Evolutionary conservation across 2,888 invertebrate genomes (phyloP).

Genomic region (Zaprionus lineosus): DNA sequence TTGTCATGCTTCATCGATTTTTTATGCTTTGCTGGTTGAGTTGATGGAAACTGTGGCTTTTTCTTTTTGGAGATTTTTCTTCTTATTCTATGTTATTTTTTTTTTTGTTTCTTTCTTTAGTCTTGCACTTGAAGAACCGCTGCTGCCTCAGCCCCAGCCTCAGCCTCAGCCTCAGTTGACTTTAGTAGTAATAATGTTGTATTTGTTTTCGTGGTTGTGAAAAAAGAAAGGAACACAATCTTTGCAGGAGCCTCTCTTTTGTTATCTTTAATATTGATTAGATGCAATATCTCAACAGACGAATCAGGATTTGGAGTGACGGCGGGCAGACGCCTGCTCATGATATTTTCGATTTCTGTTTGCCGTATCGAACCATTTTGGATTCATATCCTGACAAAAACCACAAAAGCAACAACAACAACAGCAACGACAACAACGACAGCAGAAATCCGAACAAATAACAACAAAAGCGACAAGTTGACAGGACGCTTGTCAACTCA

Average conservation of each 20-base stretch:
- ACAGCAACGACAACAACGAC: too few relatives aligned
- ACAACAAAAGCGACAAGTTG: too few relatives aligned
- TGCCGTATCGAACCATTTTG: too few relatives aligned
- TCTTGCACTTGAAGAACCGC: constrained; percentile 37
- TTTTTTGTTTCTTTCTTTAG: constrained; percentile 14
- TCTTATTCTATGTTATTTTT: constrained; percentile 2
- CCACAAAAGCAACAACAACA: constrained; percentile 9
- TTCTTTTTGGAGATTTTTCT: constrained; percentile 1
- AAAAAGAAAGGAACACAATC: constrained; percentile 37
- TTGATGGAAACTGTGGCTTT: constrained; percentile 58
- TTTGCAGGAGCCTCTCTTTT: too few relatives aligned
- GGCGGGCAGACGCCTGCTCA: too few relatives aligned
- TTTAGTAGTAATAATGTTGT: constrained; percentile 52
- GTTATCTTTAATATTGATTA: constrained; percentile 61
- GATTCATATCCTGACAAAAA: too few relatives aligned
- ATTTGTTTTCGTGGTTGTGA: constrained; percentile 60
- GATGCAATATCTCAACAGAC: constrained; percentile 50
- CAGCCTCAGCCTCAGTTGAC: constrained; percentile 33
- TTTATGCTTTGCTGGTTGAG: constrained; percentile 58
- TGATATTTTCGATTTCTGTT: too few relatives aligned
- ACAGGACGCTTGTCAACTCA: too few relatives aligned
- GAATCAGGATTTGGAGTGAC: too few relatives aligned
- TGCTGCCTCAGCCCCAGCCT: constrained; percentile 4
- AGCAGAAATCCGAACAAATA: too few relatives aligned
- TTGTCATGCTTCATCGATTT: constrained; percentile 71